Base-by-base conservation (phyloP, 2,113 vertebrate species). In the Phyllostomus hastatus region DNA sequence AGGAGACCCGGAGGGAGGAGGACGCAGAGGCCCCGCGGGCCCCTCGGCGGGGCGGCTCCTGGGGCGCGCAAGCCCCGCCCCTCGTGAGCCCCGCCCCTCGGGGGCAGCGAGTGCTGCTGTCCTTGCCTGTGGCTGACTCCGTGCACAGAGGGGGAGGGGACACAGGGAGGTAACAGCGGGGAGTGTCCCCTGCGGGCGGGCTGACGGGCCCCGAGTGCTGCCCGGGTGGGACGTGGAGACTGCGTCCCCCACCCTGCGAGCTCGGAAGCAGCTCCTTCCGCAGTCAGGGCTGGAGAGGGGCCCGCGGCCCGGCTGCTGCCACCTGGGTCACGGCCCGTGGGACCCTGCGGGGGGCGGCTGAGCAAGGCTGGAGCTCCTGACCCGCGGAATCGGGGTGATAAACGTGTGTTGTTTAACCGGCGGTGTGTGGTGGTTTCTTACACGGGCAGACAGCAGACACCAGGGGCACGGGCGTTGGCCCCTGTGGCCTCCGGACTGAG, bases 131-230 rank as follows among this genome's bases (percentile, higher is more conserved):
- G 4, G 48, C 46, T 26, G 31, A 14, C 1, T 15, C 20, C 17
- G 33, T 1, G 6, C 10, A 14, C 46, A 14, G 2, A 26, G 52
- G n/a, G 19, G n/a, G 19, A 9, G 0, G 5, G 35, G 72, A 35
- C 4, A 0, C 1, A 1, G n/a, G 24, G 4, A 1, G n/a, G 24
- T 28, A 0, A 5, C 7, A 1, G 2, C 41, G 6, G 31, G 72
- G 50, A 41, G 67, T 12, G 12, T 24, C 4, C 59, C 69, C 10
- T 8, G 1, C 11, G 52, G 46, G 73, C 26, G 26, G 41, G 22
- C 38, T 5, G 28, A 35, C 31, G 10, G 66, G 20, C 48, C 4
- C 1, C 19, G 41, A 5, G 9, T 9, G 7, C 9, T 48, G 6
- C 43, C 43, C 1, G 5, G 67, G 38, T 17, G 16, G 46, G 64